Evolutionary conservation across 2,888 invertebrate genomes (phyloP).

Genomic region (Fragum sueziense): DNA sequence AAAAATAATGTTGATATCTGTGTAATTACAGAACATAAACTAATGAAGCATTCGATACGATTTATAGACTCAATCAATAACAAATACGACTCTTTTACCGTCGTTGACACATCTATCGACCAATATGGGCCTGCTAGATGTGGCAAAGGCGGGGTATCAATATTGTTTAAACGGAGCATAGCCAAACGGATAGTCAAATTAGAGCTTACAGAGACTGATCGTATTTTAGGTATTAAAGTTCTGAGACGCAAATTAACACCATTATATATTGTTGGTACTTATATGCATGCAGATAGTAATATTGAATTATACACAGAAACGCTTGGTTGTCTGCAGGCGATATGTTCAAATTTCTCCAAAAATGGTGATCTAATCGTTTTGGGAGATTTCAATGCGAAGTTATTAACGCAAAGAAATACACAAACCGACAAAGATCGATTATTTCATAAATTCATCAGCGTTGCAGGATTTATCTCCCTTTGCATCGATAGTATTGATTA

Average conservation of each 20-base stretch:
- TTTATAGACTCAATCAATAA: neutral
- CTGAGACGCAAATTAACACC: neutral
- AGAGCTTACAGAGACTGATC: neutral
- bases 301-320: neutral
- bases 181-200: neutral
- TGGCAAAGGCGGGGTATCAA: neutral
- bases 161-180: neutral
- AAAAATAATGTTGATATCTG: neutral
- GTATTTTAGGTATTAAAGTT: neutral
- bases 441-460: neutral
- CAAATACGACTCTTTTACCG: neutral
- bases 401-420: neutral
- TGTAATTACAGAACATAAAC: slow-evolving; percentile 5
- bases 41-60: neutral
- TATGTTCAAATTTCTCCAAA: neutral
- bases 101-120: neutral
- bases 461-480: neutral
- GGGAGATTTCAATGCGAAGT: neutral
- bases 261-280: neutral
- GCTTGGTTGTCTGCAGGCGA: neutral
- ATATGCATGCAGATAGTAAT: neutral
- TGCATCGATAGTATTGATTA: neutral
- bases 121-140: neutral
- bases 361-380: neutral
- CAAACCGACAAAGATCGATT: neutral